Evolutionary conservation across 2,797 vertebrate genomes (phyloP).

Genomic region (Sus cebifrons): DNA sequence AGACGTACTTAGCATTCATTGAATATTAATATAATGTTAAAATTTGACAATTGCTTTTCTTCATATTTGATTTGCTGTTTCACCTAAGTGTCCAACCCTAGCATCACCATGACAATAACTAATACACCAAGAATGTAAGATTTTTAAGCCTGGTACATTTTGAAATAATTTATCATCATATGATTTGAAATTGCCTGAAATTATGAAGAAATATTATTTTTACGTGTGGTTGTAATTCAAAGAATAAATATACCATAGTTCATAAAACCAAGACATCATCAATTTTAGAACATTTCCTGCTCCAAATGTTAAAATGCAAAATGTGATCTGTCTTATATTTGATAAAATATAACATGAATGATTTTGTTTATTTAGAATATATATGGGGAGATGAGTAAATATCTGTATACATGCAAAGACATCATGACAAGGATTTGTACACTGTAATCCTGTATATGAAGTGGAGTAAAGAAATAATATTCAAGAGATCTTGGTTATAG

Average conservation of each 20-base stretch:
- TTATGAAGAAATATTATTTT: conserved; percentile 40
- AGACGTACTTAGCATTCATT: background rate
- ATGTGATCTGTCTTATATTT: background rate
- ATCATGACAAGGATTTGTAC: background rate
- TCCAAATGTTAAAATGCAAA: background rate
- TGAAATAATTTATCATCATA: background rate
- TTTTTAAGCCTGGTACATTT: background rate
- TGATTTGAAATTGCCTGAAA: background rate
- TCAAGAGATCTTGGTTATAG: background rate
- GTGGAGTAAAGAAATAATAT: background rate
- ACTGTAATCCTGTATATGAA: background rate
- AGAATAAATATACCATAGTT: background rate
- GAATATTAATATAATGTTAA: conserved; percentile 10
- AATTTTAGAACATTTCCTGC: background rate
- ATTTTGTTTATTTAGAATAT: background rate
- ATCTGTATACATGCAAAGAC: background rate
- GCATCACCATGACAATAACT: background rate
- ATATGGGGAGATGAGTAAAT: background rate
- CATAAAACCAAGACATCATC: background rate
- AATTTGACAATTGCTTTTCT: background rate
- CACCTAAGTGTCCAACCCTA: background rate
- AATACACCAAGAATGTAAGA: background rate
- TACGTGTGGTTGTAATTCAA: background rate
- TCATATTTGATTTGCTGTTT: background rate
- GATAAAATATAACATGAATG: background rate